A percentile compares a stretch with the other conserved stretches of the same genome.
phyloP scores from a whole-genome alignment of 2,888 invertebrate genomes.

The Ephialtes manifestator region DNA sequence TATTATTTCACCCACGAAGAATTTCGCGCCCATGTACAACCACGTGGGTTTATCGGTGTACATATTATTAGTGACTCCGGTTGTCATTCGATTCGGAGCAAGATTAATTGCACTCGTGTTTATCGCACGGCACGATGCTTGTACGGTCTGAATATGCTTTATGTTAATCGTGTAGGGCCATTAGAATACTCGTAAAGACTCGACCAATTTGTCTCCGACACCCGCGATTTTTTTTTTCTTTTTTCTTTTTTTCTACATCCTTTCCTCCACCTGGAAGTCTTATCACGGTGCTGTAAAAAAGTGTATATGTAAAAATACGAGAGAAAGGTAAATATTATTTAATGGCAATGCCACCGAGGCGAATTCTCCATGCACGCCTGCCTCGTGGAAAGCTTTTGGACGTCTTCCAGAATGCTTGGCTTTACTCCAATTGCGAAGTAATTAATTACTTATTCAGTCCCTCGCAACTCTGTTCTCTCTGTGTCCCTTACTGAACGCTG shows the following conservation, averaged over 20 bases:
- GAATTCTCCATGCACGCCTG: constrained; percentile 53
- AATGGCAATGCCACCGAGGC: constrained; percentile 63
- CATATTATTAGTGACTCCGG: constrained; percentile 25
- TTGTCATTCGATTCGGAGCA: constrained; percentile 37
- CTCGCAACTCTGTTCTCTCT: constrained; percentile 43
- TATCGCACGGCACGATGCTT: constrained; percentile 33
- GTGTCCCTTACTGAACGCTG: constrained; percentile 10
- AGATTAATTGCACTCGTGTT: constrained; percentile 51
- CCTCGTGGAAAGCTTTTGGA: constrained; percentile 70
- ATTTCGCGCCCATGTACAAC: constrained; percentile 49
- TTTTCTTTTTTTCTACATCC: neutral
- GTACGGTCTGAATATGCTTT: constrained; percentile 34
- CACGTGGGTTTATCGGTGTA: neutral
- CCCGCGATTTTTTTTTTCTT: constrained; percentile 35
- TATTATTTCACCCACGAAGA: constrained; percentile 50
- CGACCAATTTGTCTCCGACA: constrained; percentile 57
- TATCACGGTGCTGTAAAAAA: constrained; percentile 53
- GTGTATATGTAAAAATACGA: neutral
- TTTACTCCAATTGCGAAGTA: constrained; percentile 72
- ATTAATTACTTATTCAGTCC: constrained; percentile 74
- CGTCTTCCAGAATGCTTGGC: constrained; percentile 73
- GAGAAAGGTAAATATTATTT: constrained; percentile 63
- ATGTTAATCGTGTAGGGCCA: constrained; percentile 54
- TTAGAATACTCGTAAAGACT: constrained; percentile 60
- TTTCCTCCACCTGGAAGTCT: constrained; percentile 42